Base-by-base conservation (phyloP, 2,797 vertebrate genomes). In the Labroides dimidiatus region DNA sequence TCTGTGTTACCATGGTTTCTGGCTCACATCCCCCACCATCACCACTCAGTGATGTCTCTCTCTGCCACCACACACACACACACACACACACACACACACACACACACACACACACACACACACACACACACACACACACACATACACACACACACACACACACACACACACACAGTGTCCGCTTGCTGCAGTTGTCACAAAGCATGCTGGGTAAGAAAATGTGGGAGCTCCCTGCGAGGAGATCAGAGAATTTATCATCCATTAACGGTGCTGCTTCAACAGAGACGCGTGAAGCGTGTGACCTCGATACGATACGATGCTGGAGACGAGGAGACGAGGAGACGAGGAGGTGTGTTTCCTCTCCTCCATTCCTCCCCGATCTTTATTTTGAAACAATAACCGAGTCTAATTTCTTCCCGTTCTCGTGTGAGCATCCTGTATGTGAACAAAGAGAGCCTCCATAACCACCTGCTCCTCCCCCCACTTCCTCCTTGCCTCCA, bases 211-310 rank as follows among this genome's bases (percentile, higher is more conserved):
- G 65, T 61, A 72, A 53, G 16, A 17, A 21, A 62, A 30, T 15
- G 30, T 49, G 80, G 72, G 57, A 55, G 73, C 69, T 63, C 65
- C 56, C 12, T 9, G 0, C 3, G 69, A 71, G 75, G 50, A 55
- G 21, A 54, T 27, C n/a, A 20, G 68, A 75, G 74, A 61, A 73
- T 13, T 66, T 4, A 1, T 8, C 53, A 48, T 44, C 27, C 1
- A 19, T 51, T 67, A 75, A 64, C 12, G 75, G 76, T n/a, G n/a
- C n/a, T n/a, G n/a, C n/a, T n/a, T n/a, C n/a, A 55, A 68, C 82
- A 65, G 3, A 19, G 2, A 10, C 1, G 17, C 64, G 47, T 8
- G 6, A 59, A 4, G 52, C 0, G 2, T 16, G 56, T 54, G 82
- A 82, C 79, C 77, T 56, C 12, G 16, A 81, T 84, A 59, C 24